Evolutionary conservation across 2,888 invertebrate genomes (phyloP).

Genomic region (Strigamia maritima): DNA sequence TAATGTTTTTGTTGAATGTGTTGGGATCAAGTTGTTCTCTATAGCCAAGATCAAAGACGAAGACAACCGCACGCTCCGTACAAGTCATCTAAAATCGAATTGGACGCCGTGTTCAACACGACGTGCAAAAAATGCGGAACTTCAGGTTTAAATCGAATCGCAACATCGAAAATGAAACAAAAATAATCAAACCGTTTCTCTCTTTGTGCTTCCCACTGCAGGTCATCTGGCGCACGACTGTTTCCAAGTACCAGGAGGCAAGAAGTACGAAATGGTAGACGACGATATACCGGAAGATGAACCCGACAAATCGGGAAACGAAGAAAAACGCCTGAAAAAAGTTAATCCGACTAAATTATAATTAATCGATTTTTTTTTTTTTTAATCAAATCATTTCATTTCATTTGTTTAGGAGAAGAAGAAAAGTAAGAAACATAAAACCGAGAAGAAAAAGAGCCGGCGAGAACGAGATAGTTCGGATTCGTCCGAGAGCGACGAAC

Average conservation of each 20-base stretch:
- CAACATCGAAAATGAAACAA: not conserved
- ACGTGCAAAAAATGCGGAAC: conserved; percentile 51
- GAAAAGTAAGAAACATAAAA: not conserved
- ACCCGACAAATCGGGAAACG: not conserved
- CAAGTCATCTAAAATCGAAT: conserved; percentile 47
- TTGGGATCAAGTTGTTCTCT: conserved; percentile 32
- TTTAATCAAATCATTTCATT: too few species aligned
- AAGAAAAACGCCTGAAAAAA: not conserved
- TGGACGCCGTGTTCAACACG: conserved; percentile 51
- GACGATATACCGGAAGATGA: conserved; percentile 42
- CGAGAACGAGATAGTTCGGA: not conserved
- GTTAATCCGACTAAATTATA: not conserved
- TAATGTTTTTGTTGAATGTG: not conserved
- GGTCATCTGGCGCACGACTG: conserved; percentile 42
- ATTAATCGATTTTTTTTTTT: not conserved
- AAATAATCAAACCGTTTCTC: not conserved
- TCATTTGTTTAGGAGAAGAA: not conserved
- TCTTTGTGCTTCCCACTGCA: too few species aligned
- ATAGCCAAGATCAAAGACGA: conserved; percentile 49
- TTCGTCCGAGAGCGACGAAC: not conserved
- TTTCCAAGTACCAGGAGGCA: conserved; percentile 46
- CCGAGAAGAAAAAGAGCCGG: not conserved
- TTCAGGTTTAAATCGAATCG: conserved; percentile 43
- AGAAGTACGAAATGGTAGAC: conserved; percentile 49
- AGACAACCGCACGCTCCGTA: conserved; percentile 45